phyloP scores from a whole-genome alignment of 1,140 invertebrate genomes.

The Theocolax elegans region DNA sequence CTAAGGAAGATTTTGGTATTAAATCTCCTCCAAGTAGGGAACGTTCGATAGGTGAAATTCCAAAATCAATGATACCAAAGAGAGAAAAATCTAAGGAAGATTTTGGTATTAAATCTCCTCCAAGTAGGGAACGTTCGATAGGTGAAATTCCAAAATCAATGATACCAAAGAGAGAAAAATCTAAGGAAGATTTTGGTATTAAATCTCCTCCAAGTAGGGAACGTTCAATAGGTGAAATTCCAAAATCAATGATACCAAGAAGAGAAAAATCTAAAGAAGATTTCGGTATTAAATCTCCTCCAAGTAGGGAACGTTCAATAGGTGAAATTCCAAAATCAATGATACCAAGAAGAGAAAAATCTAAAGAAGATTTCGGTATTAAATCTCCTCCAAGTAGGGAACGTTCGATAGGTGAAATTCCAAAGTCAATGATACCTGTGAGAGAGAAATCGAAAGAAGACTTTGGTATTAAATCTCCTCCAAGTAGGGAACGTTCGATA shows the following conservation, averaged over 20 bases:
- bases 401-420: constrained; percentile 22
- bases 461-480: not conserved
- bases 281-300: constrained; percentile 10
- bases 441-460: no score
- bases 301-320: constrained; percentile 12
- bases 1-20: constrained; percentile 6
- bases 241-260: constrained; percentile 28
- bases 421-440: constrained; percentile 26
- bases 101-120: constrained; percentile 10
- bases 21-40: constrained; percentile 48
- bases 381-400: constrained; percentile 27
- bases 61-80: constrained; percentile 4
- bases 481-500: not conserved
- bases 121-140: constrained; percentile 11
- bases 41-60: constrained; percentile 32
- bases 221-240: constrained; percentile 5
- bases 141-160: constrained; percentile 18
- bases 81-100: constrained; percentile 33
- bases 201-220: not conserved
- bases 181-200: constrained; percentile 14
- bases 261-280: constrained; percentile 25
- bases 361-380: constrained; percentile 13
- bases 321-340: constrained; percentile 32
- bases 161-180: constrained; percentile 53
- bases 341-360: constrained; percentile 23